A percentile compares a stretch with the other conserved stretches of the same genome.
Conservation (phyloP, 2,888 invertebrate genomes). For the Dynastes maya region DNA sequence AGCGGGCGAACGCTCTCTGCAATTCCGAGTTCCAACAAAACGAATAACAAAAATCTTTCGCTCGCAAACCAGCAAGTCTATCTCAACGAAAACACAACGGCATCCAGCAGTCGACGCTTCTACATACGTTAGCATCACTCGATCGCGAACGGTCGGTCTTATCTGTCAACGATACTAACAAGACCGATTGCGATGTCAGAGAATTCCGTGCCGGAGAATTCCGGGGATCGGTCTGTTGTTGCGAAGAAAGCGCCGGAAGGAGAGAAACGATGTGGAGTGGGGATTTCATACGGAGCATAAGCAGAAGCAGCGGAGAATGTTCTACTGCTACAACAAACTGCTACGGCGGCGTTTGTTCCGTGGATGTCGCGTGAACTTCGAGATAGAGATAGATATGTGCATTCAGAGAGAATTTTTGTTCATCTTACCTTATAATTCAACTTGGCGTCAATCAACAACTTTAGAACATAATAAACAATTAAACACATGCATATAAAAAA, state of each 20-base stretch:
- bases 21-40: constrained; percentile 23
- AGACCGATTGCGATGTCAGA: constrained; percentile 59
- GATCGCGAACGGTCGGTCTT: constrained; percentile 58
- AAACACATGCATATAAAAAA: too few species aligned
- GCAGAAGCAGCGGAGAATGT: too few species aligned
- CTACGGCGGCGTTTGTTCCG: constrained; percentile 53
- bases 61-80: constrained; percentile 2
- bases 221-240: constrained; percentile 44
- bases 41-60: constrained; percentile 28
- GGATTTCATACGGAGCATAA: neutral
- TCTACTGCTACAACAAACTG: constrained; percentile 54
- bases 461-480: too few species aligned
- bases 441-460: too few species aligned
- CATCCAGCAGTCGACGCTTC: constrained; percentile 40
- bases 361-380: constrained; percentile 37
- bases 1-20: neutral
- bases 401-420: neutral
- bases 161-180: constrained; percentile 60
- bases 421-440: too few species aligned
- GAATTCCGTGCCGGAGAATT: constrained; percentile 54
- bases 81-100: constrained; percentile 36
- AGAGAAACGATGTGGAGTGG: constrained; percentile 45
- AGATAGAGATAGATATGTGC: constrained; percentile 12
- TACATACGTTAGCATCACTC: constrained; percentile 53
- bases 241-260: constrained; percentile 33